Percentiles rank a stretch among this genome's conserved stretches.
These are phyloP conservation scores for Chironex yamaguchii DNA, from an alignment of 30 jellyfish, hydroid and myxozoan genomes.

Conservation along the genomic window DNA sequence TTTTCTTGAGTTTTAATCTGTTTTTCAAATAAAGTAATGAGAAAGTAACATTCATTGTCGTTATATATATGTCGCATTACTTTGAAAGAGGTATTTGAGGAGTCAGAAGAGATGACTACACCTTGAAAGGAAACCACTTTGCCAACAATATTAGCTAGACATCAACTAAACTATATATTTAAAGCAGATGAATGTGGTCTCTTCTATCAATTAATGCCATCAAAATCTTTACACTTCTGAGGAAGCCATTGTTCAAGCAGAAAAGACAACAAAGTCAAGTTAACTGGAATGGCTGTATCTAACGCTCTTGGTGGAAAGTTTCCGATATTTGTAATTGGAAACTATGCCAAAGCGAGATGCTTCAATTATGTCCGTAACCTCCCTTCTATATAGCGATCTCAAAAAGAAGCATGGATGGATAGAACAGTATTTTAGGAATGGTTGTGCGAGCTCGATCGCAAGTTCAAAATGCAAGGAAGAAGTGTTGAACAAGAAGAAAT, in stretches of 20 bases:
- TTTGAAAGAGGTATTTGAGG: too few species aligned
- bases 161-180: slow-evolving; percentile 27
- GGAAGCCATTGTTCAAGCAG: slow-evolving; percentile 14
- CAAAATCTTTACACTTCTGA: background rate
- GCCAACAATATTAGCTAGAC: slow-evolving; percentile 43
- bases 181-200: slow-evolving; percentile 38
- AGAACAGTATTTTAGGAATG: slow-evolving; percentile 54
- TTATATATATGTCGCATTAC: too few species aligned
- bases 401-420: slow-evolving; percentile 62
- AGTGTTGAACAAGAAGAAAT: too few species aligned
- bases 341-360: slow-evolving; percentile 58
- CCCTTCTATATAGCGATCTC: slow-evolving; percentile 50
- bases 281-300: slow-evolving; percentile 47
- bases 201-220: background rate
- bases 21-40: too few species aligned
- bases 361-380: slow-evolving; percentile 62
- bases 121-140: slow-evolving; percentile 40
- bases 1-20: too few species aligned
- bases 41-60: too few species aligned
- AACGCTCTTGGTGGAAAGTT: slow-evolving; percentile 62
- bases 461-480: slow-evolving; percentile 39
- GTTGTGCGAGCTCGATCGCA: slow-evolving; percentile 60
- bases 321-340: slow-evolving; percentile 40
- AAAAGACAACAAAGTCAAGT: background rate
- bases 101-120: too few species aligned